phyloP scores from a whole-genome alignment of 2,113 vertebrate genomes.

The Pedionomus torquatus region DNA sequence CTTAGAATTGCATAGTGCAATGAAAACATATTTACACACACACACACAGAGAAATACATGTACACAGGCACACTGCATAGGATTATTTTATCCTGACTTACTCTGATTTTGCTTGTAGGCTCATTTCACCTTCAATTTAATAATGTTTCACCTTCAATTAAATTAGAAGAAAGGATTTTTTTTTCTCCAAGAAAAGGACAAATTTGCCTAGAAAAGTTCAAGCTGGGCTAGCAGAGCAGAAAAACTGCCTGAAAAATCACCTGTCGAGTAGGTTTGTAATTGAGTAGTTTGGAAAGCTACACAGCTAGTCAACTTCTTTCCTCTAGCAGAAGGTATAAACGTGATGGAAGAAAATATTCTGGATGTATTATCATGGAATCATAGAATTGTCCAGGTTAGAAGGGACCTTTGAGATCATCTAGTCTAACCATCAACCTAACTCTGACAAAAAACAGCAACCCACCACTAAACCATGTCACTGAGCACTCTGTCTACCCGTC shows the following conservation, averaged over 20 bases:
- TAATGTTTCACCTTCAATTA: neutral
- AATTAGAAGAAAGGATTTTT: neutral
- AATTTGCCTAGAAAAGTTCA: neutral
- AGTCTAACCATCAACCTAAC: too few species aligned
- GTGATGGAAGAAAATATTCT: neutral
- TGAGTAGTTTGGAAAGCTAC: neutral
- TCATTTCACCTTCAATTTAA: neutral
- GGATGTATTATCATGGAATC: neutral
- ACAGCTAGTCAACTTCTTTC: neutral
- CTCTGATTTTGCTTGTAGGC: neutral
- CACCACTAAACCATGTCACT: too few species aligned
- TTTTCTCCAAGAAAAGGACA: neutral
- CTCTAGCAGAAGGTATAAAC: neutral
- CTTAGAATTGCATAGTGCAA: conserved; percentile 3
- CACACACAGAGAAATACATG: neutral
- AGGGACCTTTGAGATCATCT: too few species aligned
- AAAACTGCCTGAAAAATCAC: neutral
- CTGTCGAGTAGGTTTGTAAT: neutral
- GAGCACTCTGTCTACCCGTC: too few species aligned
- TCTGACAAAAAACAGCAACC: too few species aligned
- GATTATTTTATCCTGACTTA: conserved; percentile 11
- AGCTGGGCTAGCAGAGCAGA: neutral
- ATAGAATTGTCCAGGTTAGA: too few species aligned
- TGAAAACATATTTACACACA: neutral
- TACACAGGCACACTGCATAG: neutral